These are phyloP conservation scores for Atherix ibis DNA, from an alignment of 2,888 invertebrate genomes.

Conservation along the genomic window DNA sequence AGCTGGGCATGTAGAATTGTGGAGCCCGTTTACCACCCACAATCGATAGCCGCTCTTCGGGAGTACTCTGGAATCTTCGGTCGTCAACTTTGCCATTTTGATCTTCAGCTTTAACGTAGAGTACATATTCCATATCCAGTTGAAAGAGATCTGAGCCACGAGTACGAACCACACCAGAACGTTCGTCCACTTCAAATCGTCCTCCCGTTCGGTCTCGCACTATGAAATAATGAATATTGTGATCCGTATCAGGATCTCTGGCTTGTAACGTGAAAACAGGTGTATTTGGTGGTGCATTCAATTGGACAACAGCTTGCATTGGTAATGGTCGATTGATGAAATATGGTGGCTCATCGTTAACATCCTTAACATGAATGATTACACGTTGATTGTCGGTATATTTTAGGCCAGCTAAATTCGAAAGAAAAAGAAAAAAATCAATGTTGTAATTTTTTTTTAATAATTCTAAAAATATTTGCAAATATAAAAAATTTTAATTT, in stretches of 20 bases:
- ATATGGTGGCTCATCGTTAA: slow-evolving; percentile 90
- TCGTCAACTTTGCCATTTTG: slow-evolving; percentile 87
- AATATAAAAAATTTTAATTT: too few relatives aligned
- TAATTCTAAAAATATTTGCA: background rate
- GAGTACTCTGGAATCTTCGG: slow-evolving; percentile 74
- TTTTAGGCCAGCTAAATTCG: slow-evolving; percentile 31
- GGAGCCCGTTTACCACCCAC: slow-evolving; percentile 96
- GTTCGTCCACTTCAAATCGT: slow-evolving; percentile 70
- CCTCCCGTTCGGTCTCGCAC: slow-evolving; percentile 76
- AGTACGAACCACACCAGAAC: slow-evolving; percentile 83
- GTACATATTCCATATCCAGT: slow-evolving; percentile 88
- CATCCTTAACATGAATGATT: slow-evolving; percentile 86
- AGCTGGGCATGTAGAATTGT: slow-evolving; percentile 91
- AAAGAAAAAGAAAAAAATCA: slow-evolving; percentile 8
- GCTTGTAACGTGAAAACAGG: slow-evolving; percentile 96
- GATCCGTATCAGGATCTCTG: slow-evolving; percentile 89
- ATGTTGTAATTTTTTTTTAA: background rate
- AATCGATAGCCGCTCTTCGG: slow-evolving; percentile 81
- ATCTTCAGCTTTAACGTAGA: slow-evolving; percentile 92
- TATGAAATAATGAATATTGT: slow-evolving; percentile 91
- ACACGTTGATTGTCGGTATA: slow-evolving; percentile 90
- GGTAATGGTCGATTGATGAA: slow-evolving; percentile 95
- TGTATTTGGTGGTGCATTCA: slow-evolving; percentile 88
- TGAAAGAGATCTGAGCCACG: slow-evolving; percentile 84
- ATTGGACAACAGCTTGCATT: slow-evolving; percentile 93